These are phyloP conservation scores for Battus philenor DNA, from an alignment of 1,140 invertebrate species.

Conservation along the genomic window DNA sequence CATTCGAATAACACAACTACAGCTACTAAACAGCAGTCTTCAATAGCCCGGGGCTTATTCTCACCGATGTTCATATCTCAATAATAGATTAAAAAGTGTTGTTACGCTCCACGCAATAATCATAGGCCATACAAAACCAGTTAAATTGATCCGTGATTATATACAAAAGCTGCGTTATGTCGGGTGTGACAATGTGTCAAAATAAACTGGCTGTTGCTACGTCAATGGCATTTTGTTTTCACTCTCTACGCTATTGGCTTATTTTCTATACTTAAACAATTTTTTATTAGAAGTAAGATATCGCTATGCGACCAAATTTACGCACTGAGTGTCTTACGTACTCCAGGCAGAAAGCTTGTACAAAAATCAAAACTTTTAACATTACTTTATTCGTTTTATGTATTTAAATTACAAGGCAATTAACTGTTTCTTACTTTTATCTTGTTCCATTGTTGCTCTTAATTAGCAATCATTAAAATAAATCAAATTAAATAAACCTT, in stretches of 20 bases:
- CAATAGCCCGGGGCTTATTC: constrained; percentile 22
- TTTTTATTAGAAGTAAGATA: constrained; percentile 44
- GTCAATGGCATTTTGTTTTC: constrained; percentile 42
- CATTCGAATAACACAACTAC: constrained; percentile 31
- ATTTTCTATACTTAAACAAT: constrained; percentile 60
- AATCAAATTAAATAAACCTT: too few species aligned
- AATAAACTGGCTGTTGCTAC: constrained; percentile 34
- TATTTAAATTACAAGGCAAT: too few species aligned
- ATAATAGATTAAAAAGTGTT: constrained; percentile 29
- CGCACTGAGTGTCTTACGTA: too few species aligned
- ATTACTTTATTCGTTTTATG: too few species aligned
- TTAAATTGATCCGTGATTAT: not conserved
- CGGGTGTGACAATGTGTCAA: constrained; percentile 13
- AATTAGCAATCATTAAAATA: too few species aligned
- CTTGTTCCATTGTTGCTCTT: too few species aligned
- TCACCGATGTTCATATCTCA: constrained; percentile 23
- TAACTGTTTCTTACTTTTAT: too few species aligned
- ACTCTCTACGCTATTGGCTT: constrained; percentile 57
- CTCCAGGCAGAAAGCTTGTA: too few species aligned
- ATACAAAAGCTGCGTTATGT: not conserved
- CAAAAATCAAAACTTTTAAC: too few species aligned
- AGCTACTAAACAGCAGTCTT: constrained; percentile 28
- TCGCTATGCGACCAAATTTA: constrained; percentile 41
- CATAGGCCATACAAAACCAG: constrained; percentile 22
- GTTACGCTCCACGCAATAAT: constrained; percentile 23